Conservation (phyloP, 92 coral and sea anemone genomes). For the Phymanthus crucifer region DNA sequence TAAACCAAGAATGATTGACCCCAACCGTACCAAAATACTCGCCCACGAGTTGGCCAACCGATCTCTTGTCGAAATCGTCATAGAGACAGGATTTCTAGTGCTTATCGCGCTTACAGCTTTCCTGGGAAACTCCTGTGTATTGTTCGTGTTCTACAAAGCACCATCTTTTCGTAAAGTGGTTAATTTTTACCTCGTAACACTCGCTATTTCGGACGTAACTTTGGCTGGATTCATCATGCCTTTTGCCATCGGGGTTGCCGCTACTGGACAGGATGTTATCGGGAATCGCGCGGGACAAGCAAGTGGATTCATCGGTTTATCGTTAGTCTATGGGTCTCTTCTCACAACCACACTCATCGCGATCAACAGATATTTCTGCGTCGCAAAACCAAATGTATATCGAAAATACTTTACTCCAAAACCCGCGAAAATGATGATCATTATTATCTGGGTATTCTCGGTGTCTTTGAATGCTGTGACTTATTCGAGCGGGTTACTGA, state of each 20-base stretch:
- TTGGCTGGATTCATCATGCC: constrained; percentile 24
- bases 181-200: constrained; percentile 24
- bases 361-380: constrained; percentile 28
- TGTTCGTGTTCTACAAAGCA: constrained; percentile 18
- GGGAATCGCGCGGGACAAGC: neutral
- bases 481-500: neutral
- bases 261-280: constrained; percentile 8
- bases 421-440: constrained; percentile 8
- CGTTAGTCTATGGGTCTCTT: constrained; percentile 22
- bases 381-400: constrained; percentile 21
- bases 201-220: constrained; percentile 26
- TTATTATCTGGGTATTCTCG: constrained; percentile 4
- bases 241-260: constrained; percentile 1
- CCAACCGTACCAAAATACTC: neutral
- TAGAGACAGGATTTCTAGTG: constrained; percentile 15
- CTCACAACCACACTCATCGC: constrained; percentile 29
- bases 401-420: constrained; percentile 29
- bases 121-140: constrained; percentile 22
- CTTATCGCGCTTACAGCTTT: constrained; percentile 15
- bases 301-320: constrained; percentile 10
- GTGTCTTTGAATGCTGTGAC: neutral
- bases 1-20: neutral
- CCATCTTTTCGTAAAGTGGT: constrained; percentile 24
- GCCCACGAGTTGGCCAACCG: constrained; percentile 13
- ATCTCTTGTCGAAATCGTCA: neutral